A percentile compares a stretch with the other conserved stretches of the same genome.
These are phyloP conservation scores for Rhynchotus rufescens DNA, from an alignment of 2,797 vertebrate genomes.

Conservation along the genomic window DNA sequence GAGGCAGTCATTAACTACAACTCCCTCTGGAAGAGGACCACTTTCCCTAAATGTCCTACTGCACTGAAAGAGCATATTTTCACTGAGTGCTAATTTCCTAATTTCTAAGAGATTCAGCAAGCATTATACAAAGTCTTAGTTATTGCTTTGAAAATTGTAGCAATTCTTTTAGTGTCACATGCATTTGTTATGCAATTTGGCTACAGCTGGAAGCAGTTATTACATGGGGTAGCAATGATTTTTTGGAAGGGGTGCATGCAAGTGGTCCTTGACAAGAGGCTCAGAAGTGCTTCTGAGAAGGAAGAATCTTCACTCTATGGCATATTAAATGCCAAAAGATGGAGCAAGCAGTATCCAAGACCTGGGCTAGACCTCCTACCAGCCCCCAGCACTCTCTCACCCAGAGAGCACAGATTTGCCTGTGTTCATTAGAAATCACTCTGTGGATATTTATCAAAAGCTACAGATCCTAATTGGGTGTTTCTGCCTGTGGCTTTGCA, in stretches of 20 bases:
- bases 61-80: neutral
- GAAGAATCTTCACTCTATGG: neutral
- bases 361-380: neutral
- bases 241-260: neutral
- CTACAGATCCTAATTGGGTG: constrained; percentile 51
- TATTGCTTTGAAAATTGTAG: neutral
- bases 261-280: neutral
- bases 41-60: neutral
- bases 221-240: neutral
- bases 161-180: neutral
- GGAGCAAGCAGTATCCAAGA: neutral
- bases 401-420: neutral
- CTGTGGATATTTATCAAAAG: constrained; percentile 22
- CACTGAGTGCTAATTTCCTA: neutral
- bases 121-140: neutral
- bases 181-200: neutral
- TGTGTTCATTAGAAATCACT: neutral
- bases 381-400: neutral
- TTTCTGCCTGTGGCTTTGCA: neutral
- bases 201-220: neutral
- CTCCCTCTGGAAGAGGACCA: neutral
- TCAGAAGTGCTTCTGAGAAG: neutral
- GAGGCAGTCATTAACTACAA: neutral
- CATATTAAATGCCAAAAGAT: neutral
- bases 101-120: neutral